A percentile compares a stretch with the other conserved stretches of the same genome.
phyloP scores from a whole-genome alignment of 2,797 vertebrate genomes.

The Tadarida brasiliensis region DNA sequence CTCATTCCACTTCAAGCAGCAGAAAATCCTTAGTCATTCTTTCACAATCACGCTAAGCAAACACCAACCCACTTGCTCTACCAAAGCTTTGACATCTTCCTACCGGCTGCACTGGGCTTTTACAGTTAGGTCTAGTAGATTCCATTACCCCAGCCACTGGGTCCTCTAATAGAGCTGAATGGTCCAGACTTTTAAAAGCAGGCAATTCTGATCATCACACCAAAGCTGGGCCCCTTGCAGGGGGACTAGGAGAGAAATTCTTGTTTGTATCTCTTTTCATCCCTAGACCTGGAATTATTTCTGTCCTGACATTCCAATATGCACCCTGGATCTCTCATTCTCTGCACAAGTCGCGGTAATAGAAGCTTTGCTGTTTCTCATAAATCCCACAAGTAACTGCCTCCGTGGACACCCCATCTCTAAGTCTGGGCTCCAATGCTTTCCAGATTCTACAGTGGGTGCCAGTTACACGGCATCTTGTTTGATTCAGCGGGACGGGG shows the following conservation, averaged over 20 bases:
- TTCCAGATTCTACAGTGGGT: background rate
- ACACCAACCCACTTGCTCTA: background rate
- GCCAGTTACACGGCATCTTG: background rate
- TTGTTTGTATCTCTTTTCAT: background rate
- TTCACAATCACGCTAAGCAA: background rate
- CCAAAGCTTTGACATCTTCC: background rate
- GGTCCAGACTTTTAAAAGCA: background rate
- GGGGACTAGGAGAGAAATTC: background rate
- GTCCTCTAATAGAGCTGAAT: background rate
- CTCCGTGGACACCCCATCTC: background rate
- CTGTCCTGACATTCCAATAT: background rate
- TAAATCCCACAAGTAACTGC: background rate
- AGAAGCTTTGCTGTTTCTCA: background rate
- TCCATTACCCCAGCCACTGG: too few relatives aligned
- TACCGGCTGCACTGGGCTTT: background rate
- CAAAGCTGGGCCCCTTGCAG: background rate
- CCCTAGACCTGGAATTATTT: background rate
- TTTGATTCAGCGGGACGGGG: background rate
- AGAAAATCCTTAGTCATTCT: background rate
- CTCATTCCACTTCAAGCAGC: background rate
- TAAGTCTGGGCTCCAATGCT: background rate
- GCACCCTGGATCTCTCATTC: background rate
- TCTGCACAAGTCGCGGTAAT: background rate
- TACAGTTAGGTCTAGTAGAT: background rate
- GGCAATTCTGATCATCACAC: background rate